These are phyloP conservation scores for Bothrops jararaca DNA, from an alignment of 2,113 vertebrate genomes.

Conservation along the genomic window DNA sequence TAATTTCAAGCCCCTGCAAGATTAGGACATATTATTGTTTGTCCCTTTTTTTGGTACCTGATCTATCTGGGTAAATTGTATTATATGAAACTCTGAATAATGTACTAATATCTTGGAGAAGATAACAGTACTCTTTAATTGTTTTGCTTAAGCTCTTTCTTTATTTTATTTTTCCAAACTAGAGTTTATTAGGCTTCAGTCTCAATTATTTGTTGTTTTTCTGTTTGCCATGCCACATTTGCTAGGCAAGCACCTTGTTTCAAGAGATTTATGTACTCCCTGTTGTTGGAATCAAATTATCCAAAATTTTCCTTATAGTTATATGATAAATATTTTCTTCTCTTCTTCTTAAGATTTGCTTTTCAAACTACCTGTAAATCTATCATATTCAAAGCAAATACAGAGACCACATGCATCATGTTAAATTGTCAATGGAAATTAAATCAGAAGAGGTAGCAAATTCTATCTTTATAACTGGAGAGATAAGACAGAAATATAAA, in stretches of 20 bases:
- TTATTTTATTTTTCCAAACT: not conserved
- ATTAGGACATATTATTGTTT: not conserved
- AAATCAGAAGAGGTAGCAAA: not conserved
- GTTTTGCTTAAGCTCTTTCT: not conserved
- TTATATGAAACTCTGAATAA: not conserved
- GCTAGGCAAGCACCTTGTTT: conserved; percentile 26
- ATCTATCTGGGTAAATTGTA: not conserved
- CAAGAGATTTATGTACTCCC: conserved; percentile 55
- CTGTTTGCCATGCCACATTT: conserved; percentile 28
- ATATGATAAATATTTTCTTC: conserved; percentile 21
- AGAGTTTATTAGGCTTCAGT: not conserved
- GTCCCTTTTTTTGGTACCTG: not conserved
- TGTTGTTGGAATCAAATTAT: conserved; percentile 51
- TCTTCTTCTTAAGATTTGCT: conserved; percentile 29
- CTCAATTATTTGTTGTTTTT: not conserved
- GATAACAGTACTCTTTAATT: not conserved
- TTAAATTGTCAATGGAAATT: conserved; percentile 11
- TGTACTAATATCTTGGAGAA: not conserved
- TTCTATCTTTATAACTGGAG: not conserved
- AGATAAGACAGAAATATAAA: not conserved
- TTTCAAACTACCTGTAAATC: not conserved
- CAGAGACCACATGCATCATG: not conserved
- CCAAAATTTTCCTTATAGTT: conserved; percentile 39
- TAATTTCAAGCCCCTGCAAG: not conserved
- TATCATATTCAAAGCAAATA: not conserved